phyloP scores from a whole-genome alignment of 30 jellyfish, hydroid and myxozoan genomes.

The Haliclystus octoradiatus region DNA sequence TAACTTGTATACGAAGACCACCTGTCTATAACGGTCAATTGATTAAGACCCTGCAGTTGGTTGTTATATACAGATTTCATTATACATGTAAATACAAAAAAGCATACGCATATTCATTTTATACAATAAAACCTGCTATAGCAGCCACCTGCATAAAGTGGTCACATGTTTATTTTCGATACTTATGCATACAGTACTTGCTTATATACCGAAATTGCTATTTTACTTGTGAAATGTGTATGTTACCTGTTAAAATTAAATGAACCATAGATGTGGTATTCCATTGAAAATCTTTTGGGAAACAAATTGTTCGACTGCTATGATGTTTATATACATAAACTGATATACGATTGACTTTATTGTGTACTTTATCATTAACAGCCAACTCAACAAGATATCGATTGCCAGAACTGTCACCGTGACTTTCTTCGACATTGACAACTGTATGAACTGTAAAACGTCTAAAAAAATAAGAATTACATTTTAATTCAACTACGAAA shows the following conservation, averaged over 20 bases:
- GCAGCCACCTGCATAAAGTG: too few species aligned
- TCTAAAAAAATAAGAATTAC: constrained; percentile 12
- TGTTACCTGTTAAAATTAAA: constrained; percentile 47
- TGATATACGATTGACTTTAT: constrained; percentile 29
- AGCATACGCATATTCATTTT: too few species aligned
- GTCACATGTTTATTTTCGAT: too few species aligned
- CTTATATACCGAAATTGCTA: too few species aligned
- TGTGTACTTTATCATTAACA: constrained; percentile 7
- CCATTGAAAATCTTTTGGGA: constrained; percentile 61
- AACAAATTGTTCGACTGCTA: constrained; percentile 13
- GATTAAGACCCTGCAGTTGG: too few species aligned
- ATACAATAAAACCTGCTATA: too few species aligned
- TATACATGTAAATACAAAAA: too few species aligned
- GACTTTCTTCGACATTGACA: constrained; percentile 50
- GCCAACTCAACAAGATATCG: constrained; percentile 48
- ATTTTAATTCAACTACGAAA: too few species aligned
- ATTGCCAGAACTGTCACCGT: constrained; percentile 35
- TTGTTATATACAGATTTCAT: too few species aligned
- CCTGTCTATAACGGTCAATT: too few species aligned
- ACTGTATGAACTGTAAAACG: constrained; percentile 49
- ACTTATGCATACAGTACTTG: too few species aligned
- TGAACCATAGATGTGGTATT: constrained; percentile 58
- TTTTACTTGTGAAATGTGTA: too few species aligned
- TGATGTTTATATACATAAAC: constrained; percentile 39
- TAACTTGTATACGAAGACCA: constrained; percentile 1